Evolutionary conservation across 2,888 invertebrate species (phyloP).

Genomic region (Cotesia congregata): DNA sequence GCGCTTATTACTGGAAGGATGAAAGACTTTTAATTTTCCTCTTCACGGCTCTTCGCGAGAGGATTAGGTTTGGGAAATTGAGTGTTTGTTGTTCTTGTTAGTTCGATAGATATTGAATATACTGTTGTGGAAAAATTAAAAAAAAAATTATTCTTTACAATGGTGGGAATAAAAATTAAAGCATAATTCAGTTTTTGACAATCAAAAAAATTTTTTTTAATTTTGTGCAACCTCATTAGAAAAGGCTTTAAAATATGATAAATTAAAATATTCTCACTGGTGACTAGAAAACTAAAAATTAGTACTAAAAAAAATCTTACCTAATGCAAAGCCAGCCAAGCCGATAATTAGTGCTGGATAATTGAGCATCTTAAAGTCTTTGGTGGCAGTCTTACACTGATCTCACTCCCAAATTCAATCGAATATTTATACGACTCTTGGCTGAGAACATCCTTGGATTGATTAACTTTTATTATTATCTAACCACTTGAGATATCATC

Average conservation of each 20-base stretch:
- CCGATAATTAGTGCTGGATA: slow-evolving; percentile 16
- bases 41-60: background rate
- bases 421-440: background rate
- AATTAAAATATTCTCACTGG: background rate
- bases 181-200: no score
- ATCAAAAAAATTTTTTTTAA: no score
- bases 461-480: background rate
- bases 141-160: background rate
- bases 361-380: background rate
- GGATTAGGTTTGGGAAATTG: background rate
- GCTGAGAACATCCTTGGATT: background rate
- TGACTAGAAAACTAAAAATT: slow-evolving; percentile 14
- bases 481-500: background rate
- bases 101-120: background rate
- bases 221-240: no score
- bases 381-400: background rate
- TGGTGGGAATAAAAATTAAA: background rate
- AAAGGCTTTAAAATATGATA: no score
- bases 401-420: background rate
- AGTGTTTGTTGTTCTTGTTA: background rate
- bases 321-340: background rate
- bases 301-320: slow-evolving; percentile 12
- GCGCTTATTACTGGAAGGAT: background rate
- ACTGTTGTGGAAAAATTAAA: background rate
- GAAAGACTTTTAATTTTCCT: background rate